These are phyloP conservation scores for Myotis planiceps DNA, from an alignment of 2,797 vertebrate genomes.

Conservation along the genomic window DNA sequence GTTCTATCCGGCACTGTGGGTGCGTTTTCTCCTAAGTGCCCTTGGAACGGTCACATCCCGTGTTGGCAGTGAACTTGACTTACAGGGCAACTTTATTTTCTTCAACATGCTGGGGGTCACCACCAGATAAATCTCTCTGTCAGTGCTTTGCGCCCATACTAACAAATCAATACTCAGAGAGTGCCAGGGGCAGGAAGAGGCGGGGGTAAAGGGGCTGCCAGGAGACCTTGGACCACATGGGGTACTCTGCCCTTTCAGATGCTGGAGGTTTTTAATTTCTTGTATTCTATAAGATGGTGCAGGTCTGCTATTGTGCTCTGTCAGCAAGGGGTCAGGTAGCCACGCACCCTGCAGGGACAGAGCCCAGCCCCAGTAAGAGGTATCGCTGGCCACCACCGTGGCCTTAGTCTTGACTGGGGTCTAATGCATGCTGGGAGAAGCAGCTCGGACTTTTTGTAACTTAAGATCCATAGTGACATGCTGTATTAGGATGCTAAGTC, in stretches of 20 bases:
- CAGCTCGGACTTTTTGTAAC: background rate
- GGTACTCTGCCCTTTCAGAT: background rate
- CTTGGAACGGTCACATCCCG: background rate
- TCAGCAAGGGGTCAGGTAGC: background rate
- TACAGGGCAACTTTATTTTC: background rate
- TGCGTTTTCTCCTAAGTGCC: background rate
- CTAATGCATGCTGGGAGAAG: too few species aligned
- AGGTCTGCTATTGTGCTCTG: background rate
- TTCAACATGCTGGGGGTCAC: background rate
- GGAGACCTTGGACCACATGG: background rate
- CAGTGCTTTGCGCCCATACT: background rate
- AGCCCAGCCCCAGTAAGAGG: background rate
- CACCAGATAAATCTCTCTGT: background rate
- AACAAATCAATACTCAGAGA: background rate
- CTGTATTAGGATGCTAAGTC: background rate
- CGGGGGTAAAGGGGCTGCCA: fast-evolving
- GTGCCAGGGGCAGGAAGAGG: background rate
- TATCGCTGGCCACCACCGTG: fast-evolving
- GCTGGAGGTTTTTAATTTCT: background rate
- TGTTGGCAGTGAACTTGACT: background rate
- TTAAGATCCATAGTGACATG: background rate
- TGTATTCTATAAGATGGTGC: background rate
- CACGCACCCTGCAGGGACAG: fast-evolving
- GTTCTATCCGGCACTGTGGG: background rate
- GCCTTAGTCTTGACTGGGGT: background rate